Evolutionary conservation across 2,797 vertebrate genomes (phyloP), one percentile per base, ranked within the genome.

Genomic region (Gadopsis bispinosus): DNA sequence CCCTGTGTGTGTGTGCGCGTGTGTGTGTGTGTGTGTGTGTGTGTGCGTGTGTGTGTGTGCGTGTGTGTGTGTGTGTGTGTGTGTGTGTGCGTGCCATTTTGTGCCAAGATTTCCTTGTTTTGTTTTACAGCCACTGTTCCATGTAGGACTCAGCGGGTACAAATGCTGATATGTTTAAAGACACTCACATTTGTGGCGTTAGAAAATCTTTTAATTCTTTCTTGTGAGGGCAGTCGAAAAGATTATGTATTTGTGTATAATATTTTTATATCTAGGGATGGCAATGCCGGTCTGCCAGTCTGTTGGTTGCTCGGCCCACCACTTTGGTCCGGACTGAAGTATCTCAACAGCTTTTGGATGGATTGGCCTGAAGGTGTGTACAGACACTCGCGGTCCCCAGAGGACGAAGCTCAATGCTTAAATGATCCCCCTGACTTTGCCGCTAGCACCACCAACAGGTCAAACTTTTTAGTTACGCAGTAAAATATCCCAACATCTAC

Each of bases 1-100:
- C 73, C 59, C 64, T 75, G 82, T 60, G 75, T 14, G 59, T 47
- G 75, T 70, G 74, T 11, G 66, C 65, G 16, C 59, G 53, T 68
- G 45, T 51, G 45, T 33, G 33, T 61, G 37, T 56, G 45, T 51
- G 26, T 19, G 7, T 29, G 50, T 67, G 45, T 69, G 41, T 76
- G 35, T 73, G 60, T 54, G 67, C 72, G 35, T 26, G 54, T 37
- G 33, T 53, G 29, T 43, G 43, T 39, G 3, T 22, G 41, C 50
- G 53, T 35, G 14, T 68, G 11, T 5, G 17, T 59, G 13, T 43
- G 14, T 43, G 41, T 16, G 3, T 69, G 16, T 12, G 33, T 35
- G 35, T 31, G 33, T 31, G 0, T 77, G 20, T 56, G 53, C 47
- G n/a, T 39, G 75, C 19, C 7, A 11, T 50, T 83, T 29, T 37